A percentile compares a stretch with the other conserved stretches of the same genome.
These are phyloP conservation scores for Pangasius krempfi DNA, from an alignment of 2,797 vertebrate species.

Conservation along the genomic window DNA sequence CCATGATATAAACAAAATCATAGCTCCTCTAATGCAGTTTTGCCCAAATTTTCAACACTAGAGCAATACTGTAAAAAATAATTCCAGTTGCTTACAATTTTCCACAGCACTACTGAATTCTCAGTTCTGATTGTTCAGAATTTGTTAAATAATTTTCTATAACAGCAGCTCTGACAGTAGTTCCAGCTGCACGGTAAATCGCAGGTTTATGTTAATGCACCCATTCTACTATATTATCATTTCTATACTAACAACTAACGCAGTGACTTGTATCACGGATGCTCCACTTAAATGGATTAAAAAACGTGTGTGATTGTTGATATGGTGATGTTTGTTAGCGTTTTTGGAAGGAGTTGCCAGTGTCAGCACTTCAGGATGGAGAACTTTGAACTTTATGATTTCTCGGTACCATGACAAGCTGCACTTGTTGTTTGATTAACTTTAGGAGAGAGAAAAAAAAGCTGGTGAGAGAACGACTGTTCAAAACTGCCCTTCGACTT, in stretches of 20 bases:
- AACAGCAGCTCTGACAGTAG: not conserved
- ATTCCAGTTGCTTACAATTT: not conserved
- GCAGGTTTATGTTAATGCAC: not conserved
- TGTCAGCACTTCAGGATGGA: not conserved
- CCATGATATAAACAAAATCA: not conserved
- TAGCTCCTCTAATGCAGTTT: not conserved
- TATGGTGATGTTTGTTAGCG: not conserved
- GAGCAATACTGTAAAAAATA: not conserved
- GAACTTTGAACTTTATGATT: not conserved
- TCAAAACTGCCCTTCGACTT: too few species aligned
- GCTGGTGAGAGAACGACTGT: not conserved
- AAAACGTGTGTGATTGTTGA: too few species aligned
- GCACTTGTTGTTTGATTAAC: not conserved
- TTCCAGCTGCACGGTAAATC: not conserved
- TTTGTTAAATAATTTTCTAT: not conserved
- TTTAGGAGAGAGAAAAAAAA: not conserved
- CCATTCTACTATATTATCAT: not conserved
- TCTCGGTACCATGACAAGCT: not conserved
- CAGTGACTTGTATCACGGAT: too few species aligned
- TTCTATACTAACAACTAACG: not conserved
- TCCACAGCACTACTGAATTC: not conserved
- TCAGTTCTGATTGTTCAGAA: not conserved
- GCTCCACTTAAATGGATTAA: too few species aligned
- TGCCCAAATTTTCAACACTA: not conserved
- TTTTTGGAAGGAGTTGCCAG: not conserved